These are phyloP conservation scores for Tetramorium simillimum DNA, from an alignment of 1,140 invertebrate species.

Conservation along the genomic window DNA sequence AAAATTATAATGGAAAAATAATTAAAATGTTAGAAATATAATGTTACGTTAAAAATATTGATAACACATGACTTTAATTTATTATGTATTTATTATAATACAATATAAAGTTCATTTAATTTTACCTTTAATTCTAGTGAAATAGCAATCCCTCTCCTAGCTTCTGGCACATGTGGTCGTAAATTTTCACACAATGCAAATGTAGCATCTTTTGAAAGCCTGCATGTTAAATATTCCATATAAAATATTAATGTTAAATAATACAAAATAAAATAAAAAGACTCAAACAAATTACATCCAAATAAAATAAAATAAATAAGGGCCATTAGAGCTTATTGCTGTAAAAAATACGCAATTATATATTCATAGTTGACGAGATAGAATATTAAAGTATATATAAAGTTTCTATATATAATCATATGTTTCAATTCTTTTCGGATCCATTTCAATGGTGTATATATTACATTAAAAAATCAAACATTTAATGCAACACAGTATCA, in stretches of 20 bases:
- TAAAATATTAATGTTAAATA: conserved; percentile 1
- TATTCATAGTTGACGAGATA: too few species aligned
- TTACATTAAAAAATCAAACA: too few species aligned
- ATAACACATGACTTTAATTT: not conserved
- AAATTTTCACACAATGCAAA: not conserved
- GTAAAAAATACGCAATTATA: too few species aligned
- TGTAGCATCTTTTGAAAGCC: not conserved
- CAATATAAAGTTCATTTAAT: not conserved
- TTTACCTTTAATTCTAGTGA: not conserved
- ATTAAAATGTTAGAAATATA: not conserved
- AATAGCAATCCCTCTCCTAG: not conserved
- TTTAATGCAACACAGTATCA: too few species aligned
- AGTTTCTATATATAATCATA: too few species aligned
- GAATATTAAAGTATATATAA: too few species aligned
- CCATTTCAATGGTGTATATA: too few species aligned
- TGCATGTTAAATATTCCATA: not conserved
- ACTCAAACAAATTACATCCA: too few species aligned
- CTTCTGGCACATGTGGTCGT: not conserved
- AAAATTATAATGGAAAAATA: not conserved
- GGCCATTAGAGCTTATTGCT: too few species aligned
- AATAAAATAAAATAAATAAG: too few species aligned
- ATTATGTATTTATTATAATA: too few species aligned
- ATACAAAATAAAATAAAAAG: not conserved
- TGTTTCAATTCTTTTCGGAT: too few species aligned
- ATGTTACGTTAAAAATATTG: not conserved